phyloP scores from a whole-genome alignment of 2,113 vertebrate genomes.

The Eidolon helvum region DNA sequence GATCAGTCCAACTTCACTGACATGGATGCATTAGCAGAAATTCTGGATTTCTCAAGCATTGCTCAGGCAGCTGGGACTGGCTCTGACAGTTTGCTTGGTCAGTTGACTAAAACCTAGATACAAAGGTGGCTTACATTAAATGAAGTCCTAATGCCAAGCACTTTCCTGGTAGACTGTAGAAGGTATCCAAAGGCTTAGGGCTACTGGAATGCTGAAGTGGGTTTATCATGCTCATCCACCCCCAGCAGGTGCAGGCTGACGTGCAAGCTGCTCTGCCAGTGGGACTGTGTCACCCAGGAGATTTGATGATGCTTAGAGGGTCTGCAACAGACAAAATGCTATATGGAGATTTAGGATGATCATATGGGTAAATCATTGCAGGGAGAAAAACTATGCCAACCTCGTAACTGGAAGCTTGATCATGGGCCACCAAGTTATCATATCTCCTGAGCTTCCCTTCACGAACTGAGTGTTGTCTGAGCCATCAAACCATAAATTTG shows the following conservation, averaged over 20 bases:
- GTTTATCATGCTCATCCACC: not conserved
- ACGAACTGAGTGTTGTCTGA: not conserved
- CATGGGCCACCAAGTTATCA: not conserved
- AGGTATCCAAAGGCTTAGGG: not conserved
- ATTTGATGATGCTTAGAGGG: not conserved
- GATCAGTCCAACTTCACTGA: not conserved
- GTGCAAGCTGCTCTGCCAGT: not conserved
- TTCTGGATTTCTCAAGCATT: not conserved
- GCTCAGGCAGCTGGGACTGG: not conserved
- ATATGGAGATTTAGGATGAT: fast-evolving
- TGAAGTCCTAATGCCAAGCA: not conserved
- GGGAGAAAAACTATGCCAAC: no score
- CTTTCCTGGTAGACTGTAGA: not conserved
- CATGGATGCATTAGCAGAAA: not conserved
- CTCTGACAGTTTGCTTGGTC: not conserved
- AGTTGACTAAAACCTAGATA: not conserved
- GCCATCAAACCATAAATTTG: not conserved
- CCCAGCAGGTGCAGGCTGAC: no score
- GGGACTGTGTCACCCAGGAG: not conserved
- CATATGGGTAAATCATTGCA: not conserved
- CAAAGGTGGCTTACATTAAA: not conserved
- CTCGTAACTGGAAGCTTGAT: not conserved
- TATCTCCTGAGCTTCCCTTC: not conserved
- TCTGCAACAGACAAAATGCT: not conserved
- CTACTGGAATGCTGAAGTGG: not conserved